Percentiles rank a stretch among this genome's conserved stretches.
phyloP scores from a whole-genome alignment of 2,888 invertebrate genomes.

The Nomada ferruginata region DNA sequence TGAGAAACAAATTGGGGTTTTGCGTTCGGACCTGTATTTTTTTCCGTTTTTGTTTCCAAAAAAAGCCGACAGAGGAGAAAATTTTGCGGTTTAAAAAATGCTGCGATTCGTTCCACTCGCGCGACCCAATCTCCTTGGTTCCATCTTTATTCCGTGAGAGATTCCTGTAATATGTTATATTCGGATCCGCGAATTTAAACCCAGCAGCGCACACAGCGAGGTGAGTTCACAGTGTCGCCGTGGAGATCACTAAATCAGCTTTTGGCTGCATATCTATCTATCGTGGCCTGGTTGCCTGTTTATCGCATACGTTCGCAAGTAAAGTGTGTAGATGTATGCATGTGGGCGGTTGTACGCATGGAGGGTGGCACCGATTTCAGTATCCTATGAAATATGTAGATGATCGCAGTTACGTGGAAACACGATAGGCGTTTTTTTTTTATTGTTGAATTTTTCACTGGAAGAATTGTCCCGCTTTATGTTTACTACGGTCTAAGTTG shows the following conservation, averaged over 20 bases:
- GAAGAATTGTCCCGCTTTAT: no score
- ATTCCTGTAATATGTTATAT: slow-evolving; percentile 41
- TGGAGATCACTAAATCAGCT: slow-evolving; percentile 45
- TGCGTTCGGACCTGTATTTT: background rate
- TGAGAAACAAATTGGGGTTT: slow-evolving; percentile 55
- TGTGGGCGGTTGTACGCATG: background rate
- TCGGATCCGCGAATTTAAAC: slow-evolving; percentile 32
- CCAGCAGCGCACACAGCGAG: slow-evolving; percentile 13
- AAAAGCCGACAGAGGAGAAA: background rate
- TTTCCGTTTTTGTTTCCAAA: background rate
- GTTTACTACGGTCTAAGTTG: no score
- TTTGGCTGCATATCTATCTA: slow-evolving; percentile 21
- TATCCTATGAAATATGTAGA: background rate
- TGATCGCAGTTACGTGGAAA: background rate
- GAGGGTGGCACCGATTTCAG: background rate
- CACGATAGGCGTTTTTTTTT: background rate
- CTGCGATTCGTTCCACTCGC: background rate
- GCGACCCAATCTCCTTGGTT: no score
- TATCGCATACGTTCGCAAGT: background rate
- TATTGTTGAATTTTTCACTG: no score
- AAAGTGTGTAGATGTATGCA: background rate
- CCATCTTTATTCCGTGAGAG: background rate
- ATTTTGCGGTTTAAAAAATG: background rate
- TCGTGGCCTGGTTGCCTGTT: background rate
- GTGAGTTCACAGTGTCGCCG: slow-evolving; percentile 25